Conservation (phyloP, 2,888 invertebrate species). For the Amblyjoppa fuscipennis region DNA sequence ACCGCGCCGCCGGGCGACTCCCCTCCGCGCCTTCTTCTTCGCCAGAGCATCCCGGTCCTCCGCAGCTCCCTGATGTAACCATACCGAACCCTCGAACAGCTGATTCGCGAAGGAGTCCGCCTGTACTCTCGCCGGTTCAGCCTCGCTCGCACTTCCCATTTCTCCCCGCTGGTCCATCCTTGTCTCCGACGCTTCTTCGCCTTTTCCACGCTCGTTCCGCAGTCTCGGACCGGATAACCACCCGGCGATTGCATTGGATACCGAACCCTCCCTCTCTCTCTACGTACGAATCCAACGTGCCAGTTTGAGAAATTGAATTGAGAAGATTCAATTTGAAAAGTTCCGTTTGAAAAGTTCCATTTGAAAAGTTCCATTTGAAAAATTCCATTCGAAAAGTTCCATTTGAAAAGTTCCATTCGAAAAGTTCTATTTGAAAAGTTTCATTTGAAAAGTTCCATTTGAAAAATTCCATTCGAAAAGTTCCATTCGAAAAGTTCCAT, state of each 20-base stretch:
- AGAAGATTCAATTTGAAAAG: too few species aligned
- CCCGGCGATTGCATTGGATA: conserved; percentile 41
- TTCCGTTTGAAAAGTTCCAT: too few species aligned
- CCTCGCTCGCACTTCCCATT: conserved; percentile 46
- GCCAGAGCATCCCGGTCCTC: conserved; percentile 35
- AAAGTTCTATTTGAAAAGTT: too few species aligned
- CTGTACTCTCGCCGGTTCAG: conserved; percentile 59
- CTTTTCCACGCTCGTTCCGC: conserved; percentile 45
- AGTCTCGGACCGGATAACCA: conserved; percentile 43
- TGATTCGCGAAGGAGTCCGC: conserved; percentile 60
- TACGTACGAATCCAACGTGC: not conserved
- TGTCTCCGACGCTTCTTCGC: conserved; percentile 10
- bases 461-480: too few species aligned
- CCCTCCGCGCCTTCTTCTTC: conserved; percentile 27
- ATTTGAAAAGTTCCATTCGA: too few species aligned
- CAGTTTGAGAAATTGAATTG: too few species aligned
- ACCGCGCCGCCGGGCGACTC: conserved; percentile 65
- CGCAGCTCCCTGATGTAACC: conserved; percentile 61
- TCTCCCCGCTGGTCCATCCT: conserved; percentile 22
- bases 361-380: too few species aligned
- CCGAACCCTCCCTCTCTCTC: not conserved
- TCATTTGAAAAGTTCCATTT: too few species aligned
- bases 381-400: too few species aligned
- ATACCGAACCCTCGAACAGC: conserved; percentile 61
- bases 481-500: too few species aligned